Evolutionary conservation across 1,140 invertebrate species (phyloP).

Genomic region (Mactra quadrangularis): DNA sequence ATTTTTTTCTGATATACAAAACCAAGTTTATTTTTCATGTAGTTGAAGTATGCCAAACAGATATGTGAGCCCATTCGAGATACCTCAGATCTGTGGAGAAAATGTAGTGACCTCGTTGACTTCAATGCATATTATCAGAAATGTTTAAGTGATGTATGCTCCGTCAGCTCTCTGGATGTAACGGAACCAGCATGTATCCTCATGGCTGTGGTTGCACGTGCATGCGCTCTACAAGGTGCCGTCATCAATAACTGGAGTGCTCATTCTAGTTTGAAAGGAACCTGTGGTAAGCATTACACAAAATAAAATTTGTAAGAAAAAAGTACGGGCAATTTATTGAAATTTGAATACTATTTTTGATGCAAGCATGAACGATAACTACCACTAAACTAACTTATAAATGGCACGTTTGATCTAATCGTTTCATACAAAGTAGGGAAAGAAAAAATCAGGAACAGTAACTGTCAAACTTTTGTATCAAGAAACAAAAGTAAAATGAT

Average conservation of each 20-base stretch:
- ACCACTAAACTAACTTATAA: no score
- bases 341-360: no score
- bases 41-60: slow-evolving; percentile 66
- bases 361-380: no score
- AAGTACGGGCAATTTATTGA: no score
- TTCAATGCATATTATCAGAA: slow-evolving; percentile 90
- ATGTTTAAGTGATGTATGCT: slow-evolving; percentile 93
- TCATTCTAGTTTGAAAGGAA: slow-evolving; percentile 20
- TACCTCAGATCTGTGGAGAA: slow-evolving; percentile 82
- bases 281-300: slow-evolving; percentile 56
- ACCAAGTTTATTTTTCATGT: background rate
- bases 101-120: slow-evolving; percentile 91
- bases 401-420: no score
- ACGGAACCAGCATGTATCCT: slow-evolving; percentile 37
- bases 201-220: slow-evolving; percentile 39
- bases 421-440: no score
- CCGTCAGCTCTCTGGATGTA: slow-evolving; percentile 72
- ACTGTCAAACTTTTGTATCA: no score
- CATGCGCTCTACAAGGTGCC: slow-evolving; percentile 54
- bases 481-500: no score
- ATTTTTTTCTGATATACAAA: no score
- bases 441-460: no score
- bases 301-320: no score
- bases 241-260: slow-evolving; percentile 53
- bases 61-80: slow-evolving; percentile 61